These are phyloP conservation scores for Notothenia coriiceps DNA, from an alignment of 2,113 vertebrate species.

Conservation along the genomic window DNA sequence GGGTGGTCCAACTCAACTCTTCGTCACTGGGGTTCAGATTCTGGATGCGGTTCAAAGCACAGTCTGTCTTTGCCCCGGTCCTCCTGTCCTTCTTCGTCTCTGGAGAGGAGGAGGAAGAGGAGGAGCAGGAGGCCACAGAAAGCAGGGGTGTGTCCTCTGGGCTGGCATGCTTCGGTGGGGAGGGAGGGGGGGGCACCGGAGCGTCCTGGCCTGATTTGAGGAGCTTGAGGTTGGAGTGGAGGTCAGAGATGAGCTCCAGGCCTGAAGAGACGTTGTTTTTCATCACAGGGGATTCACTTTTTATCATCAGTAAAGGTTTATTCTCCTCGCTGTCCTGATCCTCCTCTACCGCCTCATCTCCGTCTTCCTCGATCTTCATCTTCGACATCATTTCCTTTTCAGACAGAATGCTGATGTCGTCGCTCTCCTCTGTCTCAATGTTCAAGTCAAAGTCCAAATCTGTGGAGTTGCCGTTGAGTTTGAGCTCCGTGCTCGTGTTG, in stretches of 20 bases:
- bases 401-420: constrained; percentile 80
- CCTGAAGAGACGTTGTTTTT: constrained; percentile 46
- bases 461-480: constrained; percentile 57
- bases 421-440: constrained; percentile 67
- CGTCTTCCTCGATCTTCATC: constrained; percentile 72
- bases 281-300: constrained; percentile 37
- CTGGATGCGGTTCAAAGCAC: constrained; percentile 95
- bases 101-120: constrained; percentile 89
- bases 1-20: constrained; percentile 96
- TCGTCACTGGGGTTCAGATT: constrained; percentile 96
- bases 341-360: constrained; percentile 34
- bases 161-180: constrained; percentile 83
- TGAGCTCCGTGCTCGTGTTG: constrained; percentile 43
- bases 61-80: constrained; percentile 95
- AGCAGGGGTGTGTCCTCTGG: constrained; percentile 89
- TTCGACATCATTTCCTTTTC: constrained; percentile 73
- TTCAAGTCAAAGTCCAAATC: constrained; percentile 57
- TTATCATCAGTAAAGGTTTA: constrained; percentile 64
- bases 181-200: constrained; percentile 70
- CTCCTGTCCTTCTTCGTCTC: constrained; percentile 97
- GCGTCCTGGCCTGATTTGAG: constrained; percentile 69
- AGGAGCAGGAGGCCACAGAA: constrained; percentile 83
- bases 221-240: constrained; percentile 64
- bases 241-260: constrained; percentile 66
- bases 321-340: constrained; percentile 60